These are phyloP conservation scores for Anniella stebbinsi DNA, from an alignment of 2,797 vertebrate species.

Conservation along the genomic window DNA sequence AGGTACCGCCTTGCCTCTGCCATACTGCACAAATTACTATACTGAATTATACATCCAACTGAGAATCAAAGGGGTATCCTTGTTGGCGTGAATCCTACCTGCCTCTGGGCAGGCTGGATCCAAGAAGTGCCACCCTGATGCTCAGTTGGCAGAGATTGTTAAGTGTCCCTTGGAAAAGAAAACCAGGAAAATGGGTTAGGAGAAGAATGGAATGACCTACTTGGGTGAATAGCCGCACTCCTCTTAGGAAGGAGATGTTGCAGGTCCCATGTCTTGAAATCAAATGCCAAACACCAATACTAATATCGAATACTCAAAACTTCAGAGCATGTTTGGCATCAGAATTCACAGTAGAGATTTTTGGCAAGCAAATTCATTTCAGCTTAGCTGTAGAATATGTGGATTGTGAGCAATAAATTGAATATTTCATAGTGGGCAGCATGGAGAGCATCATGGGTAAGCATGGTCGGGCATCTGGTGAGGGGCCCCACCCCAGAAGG, in stretches of 20 bases:
- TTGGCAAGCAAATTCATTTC: not conserved
- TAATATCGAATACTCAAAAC: not conserved
- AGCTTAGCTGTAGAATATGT: not conserved
- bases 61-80: no score
- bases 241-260: not conserved
- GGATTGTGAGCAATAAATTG: not conserved
- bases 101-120: no score
- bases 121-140: no score
- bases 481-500: no score
- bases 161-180: not conserved
- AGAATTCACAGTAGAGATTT: not conserved
- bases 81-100: no score
- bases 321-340: not conserved
- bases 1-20: no score
- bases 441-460: not conserved
- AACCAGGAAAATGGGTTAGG: not conserved
- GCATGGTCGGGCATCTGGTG: not conserved
- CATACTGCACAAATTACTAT: no score
- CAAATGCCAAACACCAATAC: not conserved
- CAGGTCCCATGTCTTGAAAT: not conserved
- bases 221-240: not conserved
- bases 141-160: no score
- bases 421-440: not conserved
- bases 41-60: no score
- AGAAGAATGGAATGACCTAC: not conserved